Evolutionary conservation across 2,797 vertebrate species (phyloP).

Genomic region (Fistularia commersonii): DNA sequence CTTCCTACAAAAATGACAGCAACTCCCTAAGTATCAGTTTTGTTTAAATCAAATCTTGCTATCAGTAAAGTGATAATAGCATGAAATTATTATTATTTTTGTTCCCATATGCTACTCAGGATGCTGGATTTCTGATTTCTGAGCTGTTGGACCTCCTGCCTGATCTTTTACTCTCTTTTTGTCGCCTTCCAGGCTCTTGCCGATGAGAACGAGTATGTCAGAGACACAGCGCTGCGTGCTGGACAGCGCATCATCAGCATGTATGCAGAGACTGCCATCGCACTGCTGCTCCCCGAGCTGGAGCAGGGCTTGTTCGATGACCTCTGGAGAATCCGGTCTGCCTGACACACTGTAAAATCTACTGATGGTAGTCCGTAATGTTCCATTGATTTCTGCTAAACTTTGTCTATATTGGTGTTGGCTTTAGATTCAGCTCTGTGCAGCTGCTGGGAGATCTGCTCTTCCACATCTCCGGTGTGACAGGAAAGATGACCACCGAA

Average conservation of each 20-base stretch:
- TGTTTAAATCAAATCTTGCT: too few species aligned
- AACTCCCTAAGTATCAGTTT: too few species aligned
- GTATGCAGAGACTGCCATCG: conserved; percentile 96
- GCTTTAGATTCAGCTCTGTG: conserved; percentile 92
- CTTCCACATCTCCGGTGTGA: conserved; percentile 98
- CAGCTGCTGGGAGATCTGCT: conserved; percentile 96
- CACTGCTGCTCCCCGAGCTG: conserved; percentile 90
- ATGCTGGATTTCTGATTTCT: too few species aligned
- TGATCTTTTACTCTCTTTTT: background rate
- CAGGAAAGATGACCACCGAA: conserved; percentile 99
- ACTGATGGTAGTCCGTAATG: background rate
- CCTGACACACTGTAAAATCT: background rate
- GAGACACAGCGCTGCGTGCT: conserved; percentile 92
- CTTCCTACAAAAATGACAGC: too few species aligned
- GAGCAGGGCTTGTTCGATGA: conserved; percentile 97
- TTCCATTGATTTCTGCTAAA: background rate
- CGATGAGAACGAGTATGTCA: conserved; percentile 97
- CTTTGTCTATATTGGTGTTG: background rate
- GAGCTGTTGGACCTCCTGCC: too few species aligned
- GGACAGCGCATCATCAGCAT: conserved; percentile 96
- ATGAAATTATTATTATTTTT: too few species aligned
- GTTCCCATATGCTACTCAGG: too few species aligned
- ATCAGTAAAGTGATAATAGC: too few species aligned
- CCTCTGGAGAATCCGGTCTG: conserved; percentile 95
- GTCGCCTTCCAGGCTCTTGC: conserved; percentile 84